These are phyloP conservation scores for Drosophila persimilis DNA, from an alignment of 1,140 invertebrate species.

Conservation along the genomic window DNA sequence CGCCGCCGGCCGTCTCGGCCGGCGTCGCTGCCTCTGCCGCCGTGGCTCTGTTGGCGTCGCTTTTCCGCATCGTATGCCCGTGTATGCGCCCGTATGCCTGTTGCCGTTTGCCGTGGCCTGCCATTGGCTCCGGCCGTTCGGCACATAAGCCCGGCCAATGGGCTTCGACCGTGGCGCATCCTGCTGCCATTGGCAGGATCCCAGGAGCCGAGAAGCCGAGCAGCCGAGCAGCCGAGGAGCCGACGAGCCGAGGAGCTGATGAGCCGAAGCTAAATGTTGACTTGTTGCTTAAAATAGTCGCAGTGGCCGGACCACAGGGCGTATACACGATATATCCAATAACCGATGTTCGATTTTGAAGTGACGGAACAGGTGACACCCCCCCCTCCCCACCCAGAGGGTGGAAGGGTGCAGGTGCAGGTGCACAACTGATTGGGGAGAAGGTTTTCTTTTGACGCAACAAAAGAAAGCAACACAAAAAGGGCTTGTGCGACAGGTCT, in stretches of 20 bases:
- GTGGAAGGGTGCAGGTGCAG: too few relatives aligned
- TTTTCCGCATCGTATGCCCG: conserved; percentile 32
- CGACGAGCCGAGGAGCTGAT: conserved; percentile 12
- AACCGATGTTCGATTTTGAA: background rate
- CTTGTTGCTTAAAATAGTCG: conserved; percentile 64
- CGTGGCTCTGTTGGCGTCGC: background rate
- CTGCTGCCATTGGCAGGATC: conserved; percentile 58
- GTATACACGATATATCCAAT: conserved; percentile 52
- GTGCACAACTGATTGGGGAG: conserved; percentile 5
- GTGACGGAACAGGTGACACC: conserved; percentile 23
- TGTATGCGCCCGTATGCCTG: conserved; percentile 31
- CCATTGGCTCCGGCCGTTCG: background rate
- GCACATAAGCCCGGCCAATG: conserved; percentile 61
- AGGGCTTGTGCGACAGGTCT: too few relatives aligned
- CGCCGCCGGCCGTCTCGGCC: background rate
- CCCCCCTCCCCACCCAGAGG: too few relatives aligned
- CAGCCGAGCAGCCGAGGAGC: conserved; percentile 11
- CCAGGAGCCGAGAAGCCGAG: conserved; percentile 13
- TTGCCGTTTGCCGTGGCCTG: conserved; percentile 56
- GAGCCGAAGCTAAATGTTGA: conserved; percentile 21
- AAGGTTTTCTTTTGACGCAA: background rate
- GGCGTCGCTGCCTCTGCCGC: background rate
- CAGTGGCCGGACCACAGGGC: conserved; percentile 33
- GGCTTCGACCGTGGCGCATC: conserved; percentile 33
- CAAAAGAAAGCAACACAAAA: background rate